Evolutionary conservation across 2,888 invertebrate genomes (phyloP), one percentile per base, ranked within the genome.

Genomic region (Netelia fuscicornis): DNA sequence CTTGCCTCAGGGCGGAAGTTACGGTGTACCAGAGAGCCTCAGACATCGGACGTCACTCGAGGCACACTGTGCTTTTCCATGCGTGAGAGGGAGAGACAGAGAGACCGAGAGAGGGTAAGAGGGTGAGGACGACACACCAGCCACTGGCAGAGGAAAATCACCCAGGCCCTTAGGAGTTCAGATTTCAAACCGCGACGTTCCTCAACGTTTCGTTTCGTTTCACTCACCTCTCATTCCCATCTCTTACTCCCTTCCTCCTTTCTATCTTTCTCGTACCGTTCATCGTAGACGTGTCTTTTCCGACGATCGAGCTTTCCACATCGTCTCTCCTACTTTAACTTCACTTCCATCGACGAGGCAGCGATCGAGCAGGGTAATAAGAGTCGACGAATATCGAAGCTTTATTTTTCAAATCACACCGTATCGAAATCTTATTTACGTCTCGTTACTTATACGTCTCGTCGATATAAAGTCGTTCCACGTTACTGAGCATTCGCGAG

Each of bases 11-110:
- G 78, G 83, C 83, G 82, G 85, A 79, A 83, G 84, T 84, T 79
- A 83, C 80, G 30, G 72, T 82, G 80, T 81, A 83, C 81, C 81
- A 60, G 82, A 78, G 78, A 81, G 81, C 77, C 86, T 84, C 87
- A 86, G 89, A 91, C 90, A 90, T 88, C 87, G 89, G 88, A 89
- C 88, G 89, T 91, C 89, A 90, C 91, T 91, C 89, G 72, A 89
- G 85, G 87, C 87, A 82, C 44, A 58, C 65, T 30, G 75, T 81
- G 83, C 62, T 68, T 58, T 60, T 20, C 67, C 65, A 84, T 80
- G 80, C 72, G 81, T 72, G 74, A 62, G 58, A 74, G 77, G 68
- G 17, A 42, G 58, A 58, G 62, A 52, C 17, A 0, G 17, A 3
- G 11, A 58, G 62, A 52, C 17, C 17, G 17, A 3, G 11, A 25